Conservation (phyloP, 35 echinoderm and acorn worm genomes). For the Eucidaris tribuloides region DNA sequence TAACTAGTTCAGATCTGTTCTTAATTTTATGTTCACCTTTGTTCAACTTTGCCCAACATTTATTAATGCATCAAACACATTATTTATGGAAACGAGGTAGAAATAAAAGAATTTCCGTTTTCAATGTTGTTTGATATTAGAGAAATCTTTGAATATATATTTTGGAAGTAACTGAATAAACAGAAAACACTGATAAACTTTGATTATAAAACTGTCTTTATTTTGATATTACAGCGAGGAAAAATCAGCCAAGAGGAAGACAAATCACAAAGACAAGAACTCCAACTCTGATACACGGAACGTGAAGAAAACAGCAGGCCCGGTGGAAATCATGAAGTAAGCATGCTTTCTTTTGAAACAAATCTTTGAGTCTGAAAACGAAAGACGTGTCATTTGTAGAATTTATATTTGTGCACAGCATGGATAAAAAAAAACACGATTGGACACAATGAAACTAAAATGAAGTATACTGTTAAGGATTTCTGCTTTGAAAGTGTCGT, state of each 20-base stretch:
- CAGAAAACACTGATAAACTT: no score
- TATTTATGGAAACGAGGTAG: no score
- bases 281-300: not conserved
- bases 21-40: not conserved
- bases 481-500: no score
- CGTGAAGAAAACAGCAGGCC: slow-evolving; percentile 4
- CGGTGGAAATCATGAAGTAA: slow-evolving; percentile 64
- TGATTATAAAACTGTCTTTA: no score
- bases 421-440: not conserved
- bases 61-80: not conserved
- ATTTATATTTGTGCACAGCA: not conserved
- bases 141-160: no score
- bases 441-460: not conserved
- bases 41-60: not conserved
- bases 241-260: not conserved
- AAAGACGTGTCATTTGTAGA: not conserved
- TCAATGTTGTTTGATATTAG: no score
- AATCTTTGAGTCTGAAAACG: not conserved
- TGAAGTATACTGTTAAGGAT: not conserved
- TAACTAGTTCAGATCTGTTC: not conserved
- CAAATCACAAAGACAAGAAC: not conserved
- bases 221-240: not conserved
- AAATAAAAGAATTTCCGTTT: no score
- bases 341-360: not conserved
- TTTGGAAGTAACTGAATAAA: no score